These are phyloP conservation scores for Cavia aperea DNA, from an alignment of 2,113 vertebrate species.

Conservation along the genomic window DNA sequence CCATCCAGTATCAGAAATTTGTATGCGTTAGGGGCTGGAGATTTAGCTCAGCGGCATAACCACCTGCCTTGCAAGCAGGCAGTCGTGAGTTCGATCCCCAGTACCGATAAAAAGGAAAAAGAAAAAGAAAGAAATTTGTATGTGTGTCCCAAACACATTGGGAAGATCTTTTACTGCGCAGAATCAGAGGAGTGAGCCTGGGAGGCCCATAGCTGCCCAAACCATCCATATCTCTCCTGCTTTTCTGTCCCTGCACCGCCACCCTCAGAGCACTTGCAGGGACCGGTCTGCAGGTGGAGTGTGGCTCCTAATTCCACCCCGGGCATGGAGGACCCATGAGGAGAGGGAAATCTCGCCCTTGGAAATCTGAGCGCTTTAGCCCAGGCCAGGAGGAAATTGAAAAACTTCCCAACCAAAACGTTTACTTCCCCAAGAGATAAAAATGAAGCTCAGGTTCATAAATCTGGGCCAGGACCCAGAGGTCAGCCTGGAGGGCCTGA, in stretches of 20 bases:
- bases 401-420: constrained; percentile 71
- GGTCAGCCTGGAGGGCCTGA: constrained; percentile 52
- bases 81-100: no score
- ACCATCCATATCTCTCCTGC: neutral
- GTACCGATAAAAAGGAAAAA: no score
- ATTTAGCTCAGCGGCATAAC: no score
- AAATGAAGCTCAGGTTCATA: constrained; percentile 59
- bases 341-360: constrained; percentile 7
- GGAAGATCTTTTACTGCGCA: neutral
- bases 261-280: neutral
- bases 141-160: no score
- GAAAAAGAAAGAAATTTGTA: no score
- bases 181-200: neutral
- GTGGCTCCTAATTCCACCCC: neutral
- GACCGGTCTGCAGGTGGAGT: neutral
- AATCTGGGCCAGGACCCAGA: constrained; percentile 51
- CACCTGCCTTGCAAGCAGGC: no score
- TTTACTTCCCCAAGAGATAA: constrained; percentile 65
- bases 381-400: constrained; percentile 70
- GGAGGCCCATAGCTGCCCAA: neutral
- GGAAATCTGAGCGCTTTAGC: constrained; percentile 62
- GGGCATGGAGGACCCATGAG: neutral
- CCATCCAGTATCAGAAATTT: neutral
- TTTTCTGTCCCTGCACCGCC: neutral
- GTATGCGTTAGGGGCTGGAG: no score